These are phyloP conservation scores for Cricetomys ansorgei DNA, from an alignment of 2,113 vertebrate species.

Conservation along the genomic window DNA sequence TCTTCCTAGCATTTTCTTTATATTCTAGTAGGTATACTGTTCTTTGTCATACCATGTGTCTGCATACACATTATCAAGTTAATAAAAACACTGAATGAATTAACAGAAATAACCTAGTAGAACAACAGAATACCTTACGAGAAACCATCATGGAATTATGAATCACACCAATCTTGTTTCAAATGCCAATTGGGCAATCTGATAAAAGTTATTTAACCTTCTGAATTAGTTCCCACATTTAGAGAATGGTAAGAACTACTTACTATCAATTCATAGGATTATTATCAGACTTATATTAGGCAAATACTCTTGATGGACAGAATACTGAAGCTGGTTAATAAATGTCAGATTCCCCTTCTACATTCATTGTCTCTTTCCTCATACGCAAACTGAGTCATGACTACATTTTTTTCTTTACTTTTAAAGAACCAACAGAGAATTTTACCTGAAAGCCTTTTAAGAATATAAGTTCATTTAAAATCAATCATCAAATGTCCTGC, in stretches of 20 bases:
- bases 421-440: not conserved
- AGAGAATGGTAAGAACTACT: not conserved
- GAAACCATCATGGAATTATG: not conserved
- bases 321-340: not conserved
- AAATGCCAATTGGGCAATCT: not conserved
- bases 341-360: not conserved
- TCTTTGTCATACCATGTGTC: not conserved
- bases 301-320: not conserved
- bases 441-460: not conserved
- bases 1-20: constrained; percentile 15
- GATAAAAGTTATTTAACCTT: not conserved
- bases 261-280: not conserved
- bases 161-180: constrained; percentile 33
- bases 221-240: not conserved
- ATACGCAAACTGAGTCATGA: not conserved
- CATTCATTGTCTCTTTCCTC: not conserved
- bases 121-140: not conserved
- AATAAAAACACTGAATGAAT: constrained; percentile 30
- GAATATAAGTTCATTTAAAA: not conserved
- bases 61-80: not conserved
- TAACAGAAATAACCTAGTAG: constrained; percentile 9
- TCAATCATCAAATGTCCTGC: not conserved
- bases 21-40: not conserved
- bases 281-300: not conserved
- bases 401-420: not conserved